Conservation (phyloP, 1,140 invertebrate species). For the Andricus grossulariae region DNA sequence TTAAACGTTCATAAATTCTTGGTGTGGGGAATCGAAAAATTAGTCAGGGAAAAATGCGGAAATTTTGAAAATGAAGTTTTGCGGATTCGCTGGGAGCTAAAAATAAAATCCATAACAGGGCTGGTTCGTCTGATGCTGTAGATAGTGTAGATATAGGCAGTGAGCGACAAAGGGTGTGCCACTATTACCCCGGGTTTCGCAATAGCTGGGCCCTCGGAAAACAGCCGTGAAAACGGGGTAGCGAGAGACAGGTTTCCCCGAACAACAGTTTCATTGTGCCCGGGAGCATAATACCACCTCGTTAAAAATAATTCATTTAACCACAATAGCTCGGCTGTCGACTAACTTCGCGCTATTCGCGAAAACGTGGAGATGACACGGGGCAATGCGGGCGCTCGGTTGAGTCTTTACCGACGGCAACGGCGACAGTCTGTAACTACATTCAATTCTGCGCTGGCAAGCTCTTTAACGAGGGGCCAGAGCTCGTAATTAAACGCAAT, state of each 20-base stretch:
- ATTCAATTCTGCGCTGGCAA: constrained; percentile 19
- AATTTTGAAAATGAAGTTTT: too few relatives aligned
- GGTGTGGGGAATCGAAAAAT: too few relatives aligned
- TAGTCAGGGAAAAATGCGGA: too few relatives aligned
- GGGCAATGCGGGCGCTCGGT: not conserved
- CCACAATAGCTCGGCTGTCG: constrained; percentile 44
- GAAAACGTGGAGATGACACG: constrained; percentile 14
- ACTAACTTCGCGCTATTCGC: constrained; percentile 23
- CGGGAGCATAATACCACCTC: constrained; percentile 54
- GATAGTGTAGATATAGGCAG: not conserved
- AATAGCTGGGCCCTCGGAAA: constrained; percentile 26
- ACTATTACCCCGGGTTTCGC: not conserved
- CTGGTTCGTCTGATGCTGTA: not conserved
- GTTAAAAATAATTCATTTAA: constrained; percentile 66
- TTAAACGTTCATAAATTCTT: too few relatives aligned
- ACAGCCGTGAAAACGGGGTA: constrained; percentile 50
- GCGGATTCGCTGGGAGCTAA: not conserved
- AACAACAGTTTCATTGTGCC: constrained; percentile 44
- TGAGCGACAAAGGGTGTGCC: not conserved
- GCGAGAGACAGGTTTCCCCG: constrained; percentile 50
- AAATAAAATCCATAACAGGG: constrained; percentile 20
- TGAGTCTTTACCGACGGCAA: not conserved
- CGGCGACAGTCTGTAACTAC: constrained; percentile 13
- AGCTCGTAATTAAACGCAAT: constrained; percentile 54
- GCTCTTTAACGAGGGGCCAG: constrained; percentile 15